Evolutionary conservation across 2,888 invertebrate species (phyloP).

Genomic region (Venustoraphidia nigricollis): DNA sequence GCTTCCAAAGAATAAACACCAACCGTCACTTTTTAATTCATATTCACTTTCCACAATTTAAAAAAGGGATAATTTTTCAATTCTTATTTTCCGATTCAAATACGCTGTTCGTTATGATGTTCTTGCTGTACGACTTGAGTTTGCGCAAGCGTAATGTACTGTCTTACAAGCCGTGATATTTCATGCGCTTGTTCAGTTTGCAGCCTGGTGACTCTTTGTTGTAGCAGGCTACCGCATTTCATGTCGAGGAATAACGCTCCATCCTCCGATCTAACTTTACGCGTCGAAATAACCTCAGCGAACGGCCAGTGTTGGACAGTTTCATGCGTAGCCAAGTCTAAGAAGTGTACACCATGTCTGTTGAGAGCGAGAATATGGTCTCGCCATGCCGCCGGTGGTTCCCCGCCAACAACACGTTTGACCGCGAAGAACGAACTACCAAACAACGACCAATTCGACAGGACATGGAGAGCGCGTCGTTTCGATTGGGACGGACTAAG

Average conservation of each 20-base stretch:
- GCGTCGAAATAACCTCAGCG: conserved; percentile 88
- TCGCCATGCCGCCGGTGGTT: conserved; percentile 45
- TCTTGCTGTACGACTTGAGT: conserved; percentile 15
- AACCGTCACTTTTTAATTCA: no score
- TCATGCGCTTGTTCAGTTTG: conserved; percentile 98
- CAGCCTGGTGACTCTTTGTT: conserved; percentile 85
- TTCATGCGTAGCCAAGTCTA: conserved; percentile 85
- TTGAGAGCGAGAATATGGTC: conserved; percentile 90
- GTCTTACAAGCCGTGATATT: conserved; percentile 87
- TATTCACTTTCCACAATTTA: no score
- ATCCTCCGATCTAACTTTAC: conserved; percentile 83
- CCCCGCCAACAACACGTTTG: conserved; percentile 60
- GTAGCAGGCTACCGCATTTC: conserved; percentile 93
- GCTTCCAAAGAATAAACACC: no score
- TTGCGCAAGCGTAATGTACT: conserved; percentile 88
- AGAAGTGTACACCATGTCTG: conserved; percentile 82
- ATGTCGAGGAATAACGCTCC: conserved; percentile 87
- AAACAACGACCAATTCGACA: conserved; percentile 90
- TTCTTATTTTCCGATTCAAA: no score
- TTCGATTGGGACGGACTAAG: conserved; percentile 72
- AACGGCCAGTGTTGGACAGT: conserved; percentile 87
- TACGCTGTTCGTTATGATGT: no score
- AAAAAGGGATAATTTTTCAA: no score
- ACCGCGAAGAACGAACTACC: conserved; percentile 97
- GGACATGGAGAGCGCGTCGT: conserved; percentile 59